Evolutionary conservation across 2,888 invertebrate genomes (phyloP).

Genomic region (Ypsolopha scabrella): DNA sequence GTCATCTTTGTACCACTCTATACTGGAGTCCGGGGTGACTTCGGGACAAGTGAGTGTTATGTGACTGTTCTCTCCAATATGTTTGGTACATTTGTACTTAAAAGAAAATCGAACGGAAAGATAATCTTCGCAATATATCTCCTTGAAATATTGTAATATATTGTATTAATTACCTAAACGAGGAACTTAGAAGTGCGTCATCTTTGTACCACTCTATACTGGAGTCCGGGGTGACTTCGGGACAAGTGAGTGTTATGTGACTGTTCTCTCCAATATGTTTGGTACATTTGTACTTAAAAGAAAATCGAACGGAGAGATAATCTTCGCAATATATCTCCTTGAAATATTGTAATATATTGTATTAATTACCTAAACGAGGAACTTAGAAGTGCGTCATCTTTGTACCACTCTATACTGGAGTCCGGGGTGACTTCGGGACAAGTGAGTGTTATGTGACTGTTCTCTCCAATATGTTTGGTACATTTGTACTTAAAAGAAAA

Average conservation of each 20-base stretch:
- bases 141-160: too few species aligned
- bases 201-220: constrained; percentile 20
- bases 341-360: too few species aligned
- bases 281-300: constrained; percentile 22
- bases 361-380: constrained; percentile 22
- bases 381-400: constrained; percentile 52
- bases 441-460: constrained; percentile 60
- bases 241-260: constrained; percentile 62
- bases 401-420: constrained; percentile 67
- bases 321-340: too few species aligned
- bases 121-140: too few species aligned
- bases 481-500: too few species aligned
- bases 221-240: background rate
- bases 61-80: constrained; percentile 65
- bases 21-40: constrained; percentile 50
- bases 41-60: constrained; percentile 68
- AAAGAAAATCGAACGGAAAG: too few species aligned
- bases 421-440: constrained; percentile 30
- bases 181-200: too few species aligned
- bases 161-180: too few species aligned
- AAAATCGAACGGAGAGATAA: too few species aligned
- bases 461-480: constrained; percentile 55
- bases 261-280: constrained; percentile 59
- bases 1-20: constrained; percentile 69
- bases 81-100: constrained; percentile 22